These are phyloP conservation scores for Mycalesis mineus DNA, from an alignment of 2,888 invertebrate genomes.

Conservation along the genomic window DNA sequence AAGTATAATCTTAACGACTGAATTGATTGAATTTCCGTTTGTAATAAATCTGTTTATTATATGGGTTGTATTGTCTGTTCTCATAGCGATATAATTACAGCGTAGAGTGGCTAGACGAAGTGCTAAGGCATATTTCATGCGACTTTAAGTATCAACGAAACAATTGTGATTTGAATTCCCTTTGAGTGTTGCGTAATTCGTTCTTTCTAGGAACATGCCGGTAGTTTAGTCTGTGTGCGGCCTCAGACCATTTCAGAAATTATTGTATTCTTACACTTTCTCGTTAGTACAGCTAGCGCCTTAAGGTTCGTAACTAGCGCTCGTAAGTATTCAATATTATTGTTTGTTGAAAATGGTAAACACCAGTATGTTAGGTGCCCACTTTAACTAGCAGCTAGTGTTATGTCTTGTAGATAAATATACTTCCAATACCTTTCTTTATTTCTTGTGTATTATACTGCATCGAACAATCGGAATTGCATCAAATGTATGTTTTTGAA, in stretches of 20 bases:
- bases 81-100: neutral
- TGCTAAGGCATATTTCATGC: conserved; percentile 5
- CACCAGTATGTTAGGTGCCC: neutral
- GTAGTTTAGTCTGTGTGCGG: conserved; percentile 39
- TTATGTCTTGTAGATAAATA: neutral
- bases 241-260: conserved; percentile 46
- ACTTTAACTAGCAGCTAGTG: neutral
- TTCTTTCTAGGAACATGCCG: conserved; percentile 44
- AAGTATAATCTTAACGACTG: neutral
- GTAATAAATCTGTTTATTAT: neutral
- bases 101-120: neutral
- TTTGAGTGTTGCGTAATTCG: conserved; percentile 19
- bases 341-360: conserved; percentile 16
- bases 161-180: conserved; percentile 35
- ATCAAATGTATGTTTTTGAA: no score
- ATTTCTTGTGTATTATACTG: no score
- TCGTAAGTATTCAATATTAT: conserved; percentile 35
- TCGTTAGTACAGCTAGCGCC: conserved; percentile 40
- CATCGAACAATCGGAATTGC: no score
- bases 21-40: conserved; percentile 2
- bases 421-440: no score
- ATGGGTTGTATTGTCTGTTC: neutral
- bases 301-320: conserved; percentile 24
- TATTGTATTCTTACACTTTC: conserved; percentile 54
- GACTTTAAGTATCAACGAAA: conserved; percentile 22